A percentile compares a stretch with the other conserved stretches of the same genome.
phyloP scores from a whole-genome alignment of 2,888 invertebrate genomes.

The Tetheella fluctuosa region DNA sequence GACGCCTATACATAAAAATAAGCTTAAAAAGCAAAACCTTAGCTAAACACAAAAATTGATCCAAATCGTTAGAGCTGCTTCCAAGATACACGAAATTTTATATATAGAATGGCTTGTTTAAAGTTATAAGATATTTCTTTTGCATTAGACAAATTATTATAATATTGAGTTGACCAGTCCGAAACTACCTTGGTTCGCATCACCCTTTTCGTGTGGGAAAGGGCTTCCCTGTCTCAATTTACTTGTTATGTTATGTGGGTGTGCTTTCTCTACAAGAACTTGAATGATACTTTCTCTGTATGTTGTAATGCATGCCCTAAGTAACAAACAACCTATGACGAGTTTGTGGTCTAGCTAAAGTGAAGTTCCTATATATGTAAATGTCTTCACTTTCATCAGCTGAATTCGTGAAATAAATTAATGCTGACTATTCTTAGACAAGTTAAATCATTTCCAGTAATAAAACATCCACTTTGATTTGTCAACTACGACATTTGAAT shows the following conservation, averaged over 20 bases:
- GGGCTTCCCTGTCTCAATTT: background rate
- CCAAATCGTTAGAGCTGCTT: no score
- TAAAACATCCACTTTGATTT: slow-evolving; percentile 1
- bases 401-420: background rate
- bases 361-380: background rate
- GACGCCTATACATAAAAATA: no score
- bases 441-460: background rate
- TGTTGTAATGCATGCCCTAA: background rate
- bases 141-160: background rate
- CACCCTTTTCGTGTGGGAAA: background rate
- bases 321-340: background rate
- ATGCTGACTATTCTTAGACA: background rate
- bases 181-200: background rate
- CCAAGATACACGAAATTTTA: no score
- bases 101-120: no score
- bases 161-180: background rate
- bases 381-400: no score
- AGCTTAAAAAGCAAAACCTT: no score
- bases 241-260: slow-evolving; percentile 1
- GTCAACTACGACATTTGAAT: background rate
- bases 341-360: background rate
- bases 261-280: slow-evolving; percentile 1
- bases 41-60: no score
- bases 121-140: no score
- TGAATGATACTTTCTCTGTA: background rate